Base-by-base conservation (phyloP, 2,113 vertebrate genomes). In the Strix uralensis region DNA sequence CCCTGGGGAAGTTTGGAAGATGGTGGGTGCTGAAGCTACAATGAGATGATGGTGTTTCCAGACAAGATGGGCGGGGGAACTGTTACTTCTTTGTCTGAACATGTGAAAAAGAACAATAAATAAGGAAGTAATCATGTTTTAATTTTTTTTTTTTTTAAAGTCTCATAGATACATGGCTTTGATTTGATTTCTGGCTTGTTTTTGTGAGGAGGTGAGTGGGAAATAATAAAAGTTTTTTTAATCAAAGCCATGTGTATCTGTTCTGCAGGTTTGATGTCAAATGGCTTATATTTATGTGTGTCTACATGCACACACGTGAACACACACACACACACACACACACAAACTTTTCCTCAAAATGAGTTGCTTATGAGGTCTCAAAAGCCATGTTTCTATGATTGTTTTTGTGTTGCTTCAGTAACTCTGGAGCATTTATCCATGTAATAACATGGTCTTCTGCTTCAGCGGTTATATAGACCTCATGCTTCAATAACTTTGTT, bases 371-470 rank as follows among this genome's bases (percentile, higher is more conserved):
- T 70, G 93, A 94, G 40, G 42, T 92, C 98, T 97, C 96, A 96
- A 96, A 97, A 94, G 72, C 84, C 92, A 63, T 98, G 98, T 98
- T 98, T 94, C 96, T 63, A 17, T 94, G 97, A 98, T 98, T 98
- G 98, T 97, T 98, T 98, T 97, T 97, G 92, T 98, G 95, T 98
- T 97, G 98, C 98, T 98, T 97, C 98, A 92, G 98, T 98, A 94
- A 95, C 75, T 98, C 84, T 36, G 65, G 95, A 97, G 96, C 98
- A 98, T 98, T 98, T 98, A 98, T 98, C 98, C 98, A 97, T 98
- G 98, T 98, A 98, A 98, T 97, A 97, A 97, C 91, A 80, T 86
- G 97, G 97, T 93, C 98, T 98, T 98, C 97, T 94, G 96, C 98
- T 97, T 97, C 94, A 95, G 89, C 97, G 97, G 94, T 88, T 96